Evolutionary conservation across 2,113 vertebrate species (phyloP).

Genomic region (Aleadryas rufinucha): DNA sequence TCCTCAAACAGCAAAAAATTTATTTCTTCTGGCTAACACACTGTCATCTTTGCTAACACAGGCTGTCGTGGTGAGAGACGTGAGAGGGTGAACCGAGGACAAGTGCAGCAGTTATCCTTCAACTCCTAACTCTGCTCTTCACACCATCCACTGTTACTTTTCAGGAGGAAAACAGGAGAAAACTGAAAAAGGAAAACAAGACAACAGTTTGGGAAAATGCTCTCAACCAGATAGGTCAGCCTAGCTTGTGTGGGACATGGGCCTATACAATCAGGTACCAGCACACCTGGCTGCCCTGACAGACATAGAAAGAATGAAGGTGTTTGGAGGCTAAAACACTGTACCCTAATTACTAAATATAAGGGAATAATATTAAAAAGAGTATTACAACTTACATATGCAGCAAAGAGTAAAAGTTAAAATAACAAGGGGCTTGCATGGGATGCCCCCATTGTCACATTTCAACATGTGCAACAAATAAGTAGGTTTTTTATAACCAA

Average conservation of each 20-base stretch:
- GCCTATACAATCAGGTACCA: not conserved
- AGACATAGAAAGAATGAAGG: not conserved
- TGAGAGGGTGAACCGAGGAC: not conserved
- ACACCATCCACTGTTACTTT: not conserved
- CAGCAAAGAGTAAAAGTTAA: not conserved
- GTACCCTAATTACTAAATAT: not conserved
- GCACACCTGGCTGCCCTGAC: not conserved
- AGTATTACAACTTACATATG: not conserved
- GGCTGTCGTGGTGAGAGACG: rapidly evolving
- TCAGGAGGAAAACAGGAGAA: not conserved
- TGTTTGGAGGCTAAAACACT: not conserved
- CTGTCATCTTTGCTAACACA: not conserved
- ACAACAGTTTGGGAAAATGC: not conserved
- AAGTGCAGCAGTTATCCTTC: not conserved
- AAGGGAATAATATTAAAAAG: not conserved
- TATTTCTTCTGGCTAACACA: not conserved
- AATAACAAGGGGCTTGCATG: not conserved
- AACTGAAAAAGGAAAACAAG: not conserved
- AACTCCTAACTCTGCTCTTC: not conserved
- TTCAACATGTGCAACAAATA: not conserved
- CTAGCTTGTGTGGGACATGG: rapidly evolving
- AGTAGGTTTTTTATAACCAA: not conserved
- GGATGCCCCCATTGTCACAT: not conserved
- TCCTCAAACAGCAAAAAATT: not conserved
- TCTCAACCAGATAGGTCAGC: not conserved